Evolutionary conservation across 2,797 vertebrate species (phyloP), one percentile per base, ranked within the genome.

Genomic region (Xenops minutus): DNA sequence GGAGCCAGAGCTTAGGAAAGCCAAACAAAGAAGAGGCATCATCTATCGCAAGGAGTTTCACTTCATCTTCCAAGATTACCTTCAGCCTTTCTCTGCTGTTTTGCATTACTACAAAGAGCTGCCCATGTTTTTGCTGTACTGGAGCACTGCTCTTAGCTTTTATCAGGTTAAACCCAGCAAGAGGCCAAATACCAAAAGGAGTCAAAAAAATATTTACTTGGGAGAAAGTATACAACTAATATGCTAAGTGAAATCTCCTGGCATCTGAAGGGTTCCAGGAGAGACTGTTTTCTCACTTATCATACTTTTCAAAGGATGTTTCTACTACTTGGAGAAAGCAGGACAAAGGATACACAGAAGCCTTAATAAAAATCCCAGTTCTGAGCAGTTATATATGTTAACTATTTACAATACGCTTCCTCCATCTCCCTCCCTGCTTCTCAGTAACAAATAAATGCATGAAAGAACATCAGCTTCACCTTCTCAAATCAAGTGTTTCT

Each of bases 11-110:
- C 88, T 96, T 64, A 88, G 51, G 80, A 85, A 94, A 96, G 55
- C 80, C 80, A 90, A 72, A 93, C n/a, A 94, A 89, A 92, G 84
- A 82, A 22, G 20, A 85, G 51, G 81, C 63, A 84, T 74, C 81
- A 56, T 34, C 89, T 80, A 46, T 4, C 79, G 88, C 55, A 85
- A 54, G 59, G 52, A 90, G 55, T 52, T 95, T 63, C 72, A 61
- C 74, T 95, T 90, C 46, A 85, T 52, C 82, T 75, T 71, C 67
- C 1, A 4, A 67, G 80, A 92, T 59, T 79, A 86, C 76, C 69
- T 83, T 88, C 89, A 91, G 79, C 58, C 58, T 46, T 61, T 77
- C 84, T 75, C 68, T 39, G 36, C 39, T 3, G 3, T 55, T 64
- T 61, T 7, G 17, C 20, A 6, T 22, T 11, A 17, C 58, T 24